Evolutionary conservation across 2,797 vertebrate species (phyloP), one percentile per base, ranked within the genome.

Genomic region (Leontocebus nigricollis): DNA sequence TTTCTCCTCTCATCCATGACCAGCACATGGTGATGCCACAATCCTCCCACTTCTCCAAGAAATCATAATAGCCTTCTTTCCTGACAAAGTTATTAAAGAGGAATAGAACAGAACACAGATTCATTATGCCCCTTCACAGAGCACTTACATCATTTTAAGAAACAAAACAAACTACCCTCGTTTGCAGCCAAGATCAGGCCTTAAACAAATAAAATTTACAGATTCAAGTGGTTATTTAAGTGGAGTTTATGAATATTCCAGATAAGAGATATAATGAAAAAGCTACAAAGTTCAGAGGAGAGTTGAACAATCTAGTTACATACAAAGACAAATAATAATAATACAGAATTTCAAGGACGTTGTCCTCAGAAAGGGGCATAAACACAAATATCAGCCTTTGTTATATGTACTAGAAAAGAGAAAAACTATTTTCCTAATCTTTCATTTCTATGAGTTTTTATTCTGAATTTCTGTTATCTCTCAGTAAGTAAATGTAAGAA

Each of bases 1-100:
- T 95, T 96, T 98, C 86, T 97, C 79, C 88, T 93, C 97, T 97
- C 94, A 92, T 87, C 88, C 92, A 87, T 57, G 61, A 97, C 90
- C 84, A 84, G 95, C 81, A 90, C 50, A 0, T 1, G 55, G 92
- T 70, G 95, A 90, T 93, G 88, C 70, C 96, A 97, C 94, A 90
- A 55, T 94, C 88, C 72, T 96, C 95, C 73, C 30, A 76, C 85
- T 82, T 67, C 73, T 76, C 50, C 57, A 67, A 96, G 92, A 87
- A 97, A 52, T 94, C 94, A 8, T 94, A 98, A 98, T 97, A 93
- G 85, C 27, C 75, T 82, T 98, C 81, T 90, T 95, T 77, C 50
- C 85, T 26, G 46, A 50, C 84, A 88, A 95, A 95, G 88, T 87
- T 85, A 93, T 15, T 80, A 41, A 95, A 95, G 95, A 95, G 57